Evolutionary conservation across 2,888 invertebrate genomes (phyloP), one percentile per base, ranked within the genome.

Genomic region (Drosophila histrio): DNA sequence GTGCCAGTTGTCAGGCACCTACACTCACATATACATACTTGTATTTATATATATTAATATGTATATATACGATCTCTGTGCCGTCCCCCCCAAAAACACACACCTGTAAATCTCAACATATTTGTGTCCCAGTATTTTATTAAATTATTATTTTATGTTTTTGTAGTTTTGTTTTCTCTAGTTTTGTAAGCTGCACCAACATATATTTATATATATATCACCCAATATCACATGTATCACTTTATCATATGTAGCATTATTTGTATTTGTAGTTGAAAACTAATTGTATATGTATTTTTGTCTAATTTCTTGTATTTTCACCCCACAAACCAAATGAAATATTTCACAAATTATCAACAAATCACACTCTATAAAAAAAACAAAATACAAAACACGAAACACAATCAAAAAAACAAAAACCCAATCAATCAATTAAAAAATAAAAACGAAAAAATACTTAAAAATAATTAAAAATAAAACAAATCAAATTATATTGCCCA

Each of bases 291-390:
- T 89, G 88, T 90, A 90, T 90, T 89, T 86, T 90, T 90, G 89
- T 91, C 89, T 90, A 90, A 91, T 89, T 90, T 90, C 89, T 90
- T 89, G 89, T 90, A 88, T 86, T 84, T 91, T 88, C 89, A 89
- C 88, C 79, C 82, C 63, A 80, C 65, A 59, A 68, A 71, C 72
- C 72, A 41, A 77, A 79, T 46, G 50, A 76, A 79, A 61, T 61
- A 79, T 77, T 81, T 68, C 66, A 73, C 73, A 54, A 61, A 58
- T 50, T 53, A 53, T 53, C 53, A 76, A 61, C 47, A 84, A 77
- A 75, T 70, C 71, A 81, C 77, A 88, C 72, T 75, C 66, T 81
- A 79, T 70, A 72, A 58, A 81, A 70, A 68, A 65, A 72, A 65
- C 74, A 76, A 63, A 64, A 82, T 22, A 30, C 17, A 17, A 47